These are phyloP conservation scores for Uloborus plumipes DNA, from an alignment of 2,888 invertebrate species.

Conservation along the genomic window DNA sequence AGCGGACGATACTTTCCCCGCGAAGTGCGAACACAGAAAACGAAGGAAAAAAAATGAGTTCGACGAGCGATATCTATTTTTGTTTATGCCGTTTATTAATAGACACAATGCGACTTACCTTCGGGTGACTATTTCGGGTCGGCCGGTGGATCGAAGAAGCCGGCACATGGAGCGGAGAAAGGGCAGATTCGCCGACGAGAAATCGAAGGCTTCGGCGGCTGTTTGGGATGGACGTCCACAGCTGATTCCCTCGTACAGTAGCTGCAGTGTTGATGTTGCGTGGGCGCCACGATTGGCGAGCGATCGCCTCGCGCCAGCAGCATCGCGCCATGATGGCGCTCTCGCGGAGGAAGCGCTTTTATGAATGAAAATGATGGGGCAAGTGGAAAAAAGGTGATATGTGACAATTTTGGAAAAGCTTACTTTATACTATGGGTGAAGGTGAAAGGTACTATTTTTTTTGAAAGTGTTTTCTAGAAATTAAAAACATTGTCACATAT, in stretches of 20 bases:
- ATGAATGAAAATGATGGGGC: too few relatives aligned
- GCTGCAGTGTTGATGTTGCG: constrained; percentile 24
- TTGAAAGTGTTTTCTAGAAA: too few relatives aligned
- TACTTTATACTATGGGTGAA: too few relatives aligned
- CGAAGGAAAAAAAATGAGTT: constrained; percentile 32
- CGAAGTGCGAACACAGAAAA: constrained; percentile 19
- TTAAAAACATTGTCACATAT: too few relatives aligned
- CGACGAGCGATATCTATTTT: constrained; percentile 38
- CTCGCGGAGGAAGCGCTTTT: too few relatives aligned
- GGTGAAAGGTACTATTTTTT: too few relatives aligned
- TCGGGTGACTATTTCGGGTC: constrained; percentile 55
- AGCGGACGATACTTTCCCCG: constrained; percentile 27
- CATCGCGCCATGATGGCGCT: too few relatives aligned
- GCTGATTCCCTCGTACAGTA: constrained; percentile 50
- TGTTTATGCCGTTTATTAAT: constrained; percentile 36
- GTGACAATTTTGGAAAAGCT: too few relatives aligned
- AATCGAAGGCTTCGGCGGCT: constrained; percentile 23
- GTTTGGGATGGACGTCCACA: constrained; percentile 57
- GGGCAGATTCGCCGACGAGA: constrained; percentile 42
- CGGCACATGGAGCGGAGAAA: constrained; percentile 39
- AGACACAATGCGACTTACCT: constrained; percentile 47
- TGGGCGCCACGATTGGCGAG: constrained; percentile 20
- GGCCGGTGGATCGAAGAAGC: constrained; percentile 47
- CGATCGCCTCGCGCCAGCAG: neutral
- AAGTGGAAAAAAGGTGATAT: too few relatives aligned